Percentiles rank a stretch among this genome's conserved stretches.
phyloP scores from a whole-genome alignment of 64 coral and sea anemone genomes.

The Montipora cactus region DNA sequence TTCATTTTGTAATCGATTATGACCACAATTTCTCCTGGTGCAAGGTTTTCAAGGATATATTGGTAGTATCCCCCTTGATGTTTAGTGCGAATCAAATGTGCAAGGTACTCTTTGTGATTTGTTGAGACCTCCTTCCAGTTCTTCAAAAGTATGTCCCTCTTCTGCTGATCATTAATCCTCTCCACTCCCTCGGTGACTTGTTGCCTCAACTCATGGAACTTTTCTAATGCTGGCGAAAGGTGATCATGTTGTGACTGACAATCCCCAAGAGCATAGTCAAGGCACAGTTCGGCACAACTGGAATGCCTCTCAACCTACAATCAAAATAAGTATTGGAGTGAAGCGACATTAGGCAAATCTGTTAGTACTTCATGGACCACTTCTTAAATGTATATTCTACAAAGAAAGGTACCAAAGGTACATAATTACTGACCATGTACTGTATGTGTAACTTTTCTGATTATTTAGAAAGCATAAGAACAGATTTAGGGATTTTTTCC shows the following conservation, averaged over 20 bases:
- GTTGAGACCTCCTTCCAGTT: not conserved
- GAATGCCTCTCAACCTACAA: conserved; percentile 27
- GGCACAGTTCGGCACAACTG: not conserved
- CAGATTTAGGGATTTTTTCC: too few relatives aligned
- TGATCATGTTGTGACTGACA: not conserved
- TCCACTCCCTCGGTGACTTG: not conserved
- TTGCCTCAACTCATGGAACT: not conserved
- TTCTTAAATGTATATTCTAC: not conserved
- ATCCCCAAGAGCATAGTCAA: not conserved
- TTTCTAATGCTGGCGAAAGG: not conserved
- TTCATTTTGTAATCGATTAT: conserved; percentile 68
- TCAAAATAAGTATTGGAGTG: not conserved
- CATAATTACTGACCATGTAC: too few relatives aligned
- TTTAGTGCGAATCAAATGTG: not conserved
- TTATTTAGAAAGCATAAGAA: too few relatives aligned
- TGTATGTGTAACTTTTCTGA: too few relatives aligned
- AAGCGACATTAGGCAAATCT: not conserved
- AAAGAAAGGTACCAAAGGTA: too few relatives aligned
- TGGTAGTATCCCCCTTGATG: conserved; percentile 11
- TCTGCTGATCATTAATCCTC: not conserved
- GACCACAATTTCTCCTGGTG: conserved; percentile 14
- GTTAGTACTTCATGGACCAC: not conserved
- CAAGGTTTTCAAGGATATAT: conserved; percentile 31
- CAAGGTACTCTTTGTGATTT: not conserved
- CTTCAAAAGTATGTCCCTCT: not conserved